Evolutionary conservation across 1,140 invertebrate species (phyloP), one percentile per base, ranked within the genome.

Genomic region (Augochlora pura): DNA sequence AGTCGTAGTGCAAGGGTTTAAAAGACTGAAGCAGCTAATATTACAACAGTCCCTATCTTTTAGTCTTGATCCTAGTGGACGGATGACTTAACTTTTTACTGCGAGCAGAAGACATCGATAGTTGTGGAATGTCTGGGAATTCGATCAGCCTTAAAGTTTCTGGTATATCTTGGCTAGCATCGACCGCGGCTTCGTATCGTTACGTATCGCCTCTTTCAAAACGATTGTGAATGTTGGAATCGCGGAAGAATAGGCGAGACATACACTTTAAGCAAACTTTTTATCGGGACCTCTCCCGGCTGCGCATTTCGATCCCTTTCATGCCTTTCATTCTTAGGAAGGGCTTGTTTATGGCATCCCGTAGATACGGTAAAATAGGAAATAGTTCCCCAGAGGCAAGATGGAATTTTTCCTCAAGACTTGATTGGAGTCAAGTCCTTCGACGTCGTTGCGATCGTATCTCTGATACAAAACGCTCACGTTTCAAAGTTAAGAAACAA

Each of bases 321-420:
- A 54, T 74, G 73, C 27, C 74, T 72, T 68, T 77, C 71, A 66
- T 64, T 54, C 70, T 72, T 71, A 49, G 71, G n/a, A 49, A 32
- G 32, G 68, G 78, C 75, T 82, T 85, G 84, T 86, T 86, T 79
- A 82, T 85, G 74, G 83, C 67, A 81, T 66, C 83, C 80, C 21
- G 73, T 86, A 83, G 85, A 86, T 82, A 83, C 54, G 74, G 81
- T 78, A 81, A 86, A 83, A 86, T 80, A 77, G 81, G 73, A 83
- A 86, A 86, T 86, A 81, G 81, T 68, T 77, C 85, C 66, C 85
- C 12, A 52, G 81, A 39, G 84, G 67, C 65, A 57, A 62, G 57
- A 76, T 42, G 66, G 63, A 74, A 59, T 86, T 83, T 86, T 86
- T 71, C 80, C 80, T 67, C 27, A 38, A 39, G 75, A 77, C 81